phyloP scores from a whole-genome alignment of 2,113 vertebrate genomes.

The Triplophysa dalaica region DNA sequence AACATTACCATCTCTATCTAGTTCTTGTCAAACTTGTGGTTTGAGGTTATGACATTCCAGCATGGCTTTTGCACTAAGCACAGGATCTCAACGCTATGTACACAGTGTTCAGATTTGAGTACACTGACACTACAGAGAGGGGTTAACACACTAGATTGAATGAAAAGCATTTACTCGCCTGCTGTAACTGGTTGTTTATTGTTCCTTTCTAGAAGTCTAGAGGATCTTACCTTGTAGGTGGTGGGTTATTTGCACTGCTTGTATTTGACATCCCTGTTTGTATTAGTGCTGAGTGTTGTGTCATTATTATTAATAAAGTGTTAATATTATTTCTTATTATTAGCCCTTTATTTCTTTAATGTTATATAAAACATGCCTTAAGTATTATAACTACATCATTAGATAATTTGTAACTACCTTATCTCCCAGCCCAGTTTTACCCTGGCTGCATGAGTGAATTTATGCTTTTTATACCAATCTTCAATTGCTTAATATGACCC shows the following conservation, averaged over 20 bases:
- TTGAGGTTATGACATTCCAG: conserved; percentile 4
- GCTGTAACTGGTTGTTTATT: conserved; percentile 50
- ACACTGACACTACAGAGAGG: conserved; percentile 5
- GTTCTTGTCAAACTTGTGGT: neutral
- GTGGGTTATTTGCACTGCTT: conserved; percentile 63
- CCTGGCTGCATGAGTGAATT: conserved; percentile 3
- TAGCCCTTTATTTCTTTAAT: no score
- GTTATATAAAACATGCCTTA: no score
- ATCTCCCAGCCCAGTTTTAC: conserved; percentile 21
- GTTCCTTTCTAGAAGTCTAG: conserved; percentile 70
- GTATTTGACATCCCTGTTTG: conserved; percentile 43
- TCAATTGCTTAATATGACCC: conserved; percentile 9
- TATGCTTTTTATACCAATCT: neutral
- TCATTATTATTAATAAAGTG: no score
- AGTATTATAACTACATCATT: no score
- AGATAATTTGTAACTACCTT: neutral
- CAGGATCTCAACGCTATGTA: neutral
- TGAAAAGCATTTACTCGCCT: neutral
- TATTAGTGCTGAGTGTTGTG: conserved; percentile 19
- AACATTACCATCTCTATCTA: neutral
- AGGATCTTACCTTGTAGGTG: conserved; percentile 77
- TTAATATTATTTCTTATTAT: no score
- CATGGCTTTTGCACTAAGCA: neutral
- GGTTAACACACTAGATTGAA: conserved; percentile 22
- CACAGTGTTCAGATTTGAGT: neutral